Evolutionary conservation across 2,888 invertebrate species (phyloP), one percentile per base, ranked within the genome.

Genomic region (Rotaria sp.): DNA sequence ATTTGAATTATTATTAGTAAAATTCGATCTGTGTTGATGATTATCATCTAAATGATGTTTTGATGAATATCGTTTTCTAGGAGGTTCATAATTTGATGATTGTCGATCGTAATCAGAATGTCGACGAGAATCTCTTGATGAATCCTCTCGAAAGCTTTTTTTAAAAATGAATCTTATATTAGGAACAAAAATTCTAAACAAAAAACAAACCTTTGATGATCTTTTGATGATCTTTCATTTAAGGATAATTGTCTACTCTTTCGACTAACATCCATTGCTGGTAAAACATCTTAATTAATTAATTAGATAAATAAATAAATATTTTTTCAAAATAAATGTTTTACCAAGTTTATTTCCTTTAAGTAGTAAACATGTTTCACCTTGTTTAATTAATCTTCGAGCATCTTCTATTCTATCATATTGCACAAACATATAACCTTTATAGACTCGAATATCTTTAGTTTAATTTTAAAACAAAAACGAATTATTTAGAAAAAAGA

Each of bases 341-440:
- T 67, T 80, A 80, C 80, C 80, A 80, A 80, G 80, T 45, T 80
- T 80, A 45, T 80, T 80, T 80, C 80, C 80, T 80, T 45, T 41
- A 26, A 80, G n/a, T 0, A n/a, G 11, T 45, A 80, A 80, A 13
- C 26, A 26, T 13, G 10, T 45, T 45, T 80, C 24, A 1, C 80
- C 80, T 80, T 80, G 26, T 80, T 80, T 26, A 45, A 45, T 80
- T 45, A 80, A 80, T 80, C 4, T 41, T 26, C 15, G 26, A 45
- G 80, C 80, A n/a, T 80, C 45, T 8, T 41, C 41, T 26, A 24
- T 4, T 3, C 35, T 1, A 41, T 80, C 80, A 80, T 80, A 80
- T 45, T 80, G 45, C 2, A 80, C 80, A 45, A 80, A 80, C n/a
- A 80, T 26, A 80, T 80, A 45, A 45, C 26, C 41, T 45, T 80